phyloP scores from a whole-genome alignment of 2,888 invertebrate genomes.

The Meteorus cinctellus region DNA sequence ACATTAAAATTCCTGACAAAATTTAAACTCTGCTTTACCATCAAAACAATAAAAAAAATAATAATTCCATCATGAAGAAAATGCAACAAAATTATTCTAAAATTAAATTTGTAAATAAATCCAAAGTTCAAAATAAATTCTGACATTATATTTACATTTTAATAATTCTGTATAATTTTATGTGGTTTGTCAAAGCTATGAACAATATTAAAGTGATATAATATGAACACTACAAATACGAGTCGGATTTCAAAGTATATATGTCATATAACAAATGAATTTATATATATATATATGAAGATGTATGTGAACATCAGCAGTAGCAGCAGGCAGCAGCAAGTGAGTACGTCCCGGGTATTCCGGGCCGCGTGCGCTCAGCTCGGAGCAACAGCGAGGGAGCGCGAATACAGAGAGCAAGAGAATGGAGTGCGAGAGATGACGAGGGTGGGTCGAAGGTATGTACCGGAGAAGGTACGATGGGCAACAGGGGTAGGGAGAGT shows the following conservation, averaged over 20 bases:
- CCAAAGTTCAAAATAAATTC: no score
- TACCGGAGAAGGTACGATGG: conserved; percentile 41
- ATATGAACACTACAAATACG: no score
- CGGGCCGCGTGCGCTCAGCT: conserved; percentile 23
- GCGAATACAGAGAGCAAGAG: conserved; percentile 20
- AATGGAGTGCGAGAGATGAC: conserved; percentile 36
- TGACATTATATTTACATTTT: no score
- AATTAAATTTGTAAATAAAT: no score
- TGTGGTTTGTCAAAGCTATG: no score
- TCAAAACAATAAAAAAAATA: no score
- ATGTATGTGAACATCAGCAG: neutral
- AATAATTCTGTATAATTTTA: no score
- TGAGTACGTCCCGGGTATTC: conserved; percentile 35
- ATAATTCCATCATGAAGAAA: no score
- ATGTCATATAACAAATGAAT: neutral
- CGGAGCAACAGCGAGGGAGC: conserved; percentile 25
- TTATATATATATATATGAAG: neutral
- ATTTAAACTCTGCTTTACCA: no score
- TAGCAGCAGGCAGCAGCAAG: neutral
- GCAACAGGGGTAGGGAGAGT: conserved; percentile 41
- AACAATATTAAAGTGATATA: no score
- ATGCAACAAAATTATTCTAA: no score
- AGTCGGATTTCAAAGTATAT: neutral
- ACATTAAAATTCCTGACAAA: no score
- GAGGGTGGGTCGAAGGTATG: conserved; percentile 29